These are phyloP conservation scores for Leptogaster cylindrica DNA, from an alignment of 2,888 invertebrate genomes.

Conservation along the genomic window DNA sequence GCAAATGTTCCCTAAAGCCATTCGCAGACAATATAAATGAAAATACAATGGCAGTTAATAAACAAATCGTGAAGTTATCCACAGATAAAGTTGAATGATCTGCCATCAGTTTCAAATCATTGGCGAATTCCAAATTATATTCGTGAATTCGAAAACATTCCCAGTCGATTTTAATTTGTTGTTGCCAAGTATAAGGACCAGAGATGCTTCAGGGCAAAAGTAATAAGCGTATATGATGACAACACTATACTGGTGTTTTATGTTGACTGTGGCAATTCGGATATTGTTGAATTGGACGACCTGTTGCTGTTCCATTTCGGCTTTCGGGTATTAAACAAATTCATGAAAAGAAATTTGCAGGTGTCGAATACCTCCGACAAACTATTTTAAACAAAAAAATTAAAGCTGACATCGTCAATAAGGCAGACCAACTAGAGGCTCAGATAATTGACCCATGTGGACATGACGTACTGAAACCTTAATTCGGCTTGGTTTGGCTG, in stretches of 20 bases:
- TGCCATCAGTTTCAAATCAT: too few relatives aligned
- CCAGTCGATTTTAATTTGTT: slow-evolving; percentile 54
- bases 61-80: too few relatives aligned
- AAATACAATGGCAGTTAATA: too few relatives aligned
- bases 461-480: slow-evolving; percentile 1
- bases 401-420: slow-evolving; percentile 10
- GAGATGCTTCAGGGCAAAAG: slow-evolving; percentile 57
- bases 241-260: slow-evolving; percentile 25
- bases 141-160: too few relatives aligned
- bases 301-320: slow-evolving; percentile 10
- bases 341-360: not conserved
- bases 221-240: slow-evolving; percentile 47
- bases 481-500: not conserved
- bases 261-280: slow-evolving; percentile 27
- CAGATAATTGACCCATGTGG: not conserved
- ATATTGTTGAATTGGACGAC: not conserved
- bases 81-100: too few relatives aligned
- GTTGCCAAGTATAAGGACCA: slow-evolving; percentile 54
- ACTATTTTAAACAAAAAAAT: not conserved
- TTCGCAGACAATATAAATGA: too few relatives aligned
- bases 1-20: too few relatives aligned
- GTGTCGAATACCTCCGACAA: not conserved
- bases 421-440: not conserved
- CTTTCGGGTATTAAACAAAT: slow-evolving; percentile 12
- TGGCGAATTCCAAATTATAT: too few relatives aligned